Evolutionary conservation across 2,797 vertebrate genomes (phyloP).

Genomic region (Chelidonichthys spinosus): DNA sequence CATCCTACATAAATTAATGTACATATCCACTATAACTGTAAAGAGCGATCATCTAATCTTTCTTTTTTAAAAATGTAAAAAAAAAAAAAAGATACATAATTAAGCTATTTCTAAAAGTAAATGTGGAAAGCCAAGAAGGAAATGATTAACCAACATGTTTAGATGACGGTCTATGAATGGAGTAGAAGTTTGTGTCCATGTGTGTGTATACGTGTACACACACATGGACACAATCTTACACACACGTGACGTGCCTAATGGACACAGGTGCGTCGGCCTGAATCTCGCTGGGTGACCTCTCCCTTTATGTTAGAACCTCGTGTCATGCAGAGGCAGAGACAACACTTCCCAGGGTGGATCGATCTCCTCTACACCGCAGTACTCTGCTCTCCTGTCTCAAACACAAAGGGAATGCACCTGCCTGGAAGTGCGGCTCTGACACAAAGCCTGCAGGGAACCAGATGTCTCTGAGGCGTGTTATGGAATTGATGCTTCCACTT

Average conservation of each 20-base stretch:
- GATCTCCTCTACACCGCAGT: slow-evolving; percentile 62
- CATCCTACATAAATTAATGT: slow-evolving; percentile 28
- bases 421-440: slow-evolving; percentile 69
- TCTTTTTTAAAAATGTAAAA: slow-evolving; percentile 8
- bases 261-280: slow-evolving; percentile 56
- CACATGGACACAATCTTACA: no score
- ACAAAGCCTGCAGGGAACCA: slow-evolving; percentile 75
- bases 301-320: slow-evolving; percentile 61
- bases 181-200: slow-evolving; percentile 10
- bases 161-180: no score
- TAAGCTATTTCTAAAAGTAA: background rate
- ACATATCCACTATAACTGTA: slow-evolving; percentile 5
- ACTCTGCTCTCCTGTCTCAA: slow-evolving; percentile 65
- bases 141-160: no score
- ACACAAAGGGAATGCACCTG: slow-evolving; percentile 76
- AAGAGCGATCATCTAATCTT: background rate
- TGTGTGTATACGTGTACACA: background rate
- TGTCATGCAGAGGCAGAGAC: slow-evolving; percentile 71
- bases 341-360: slow-evolving; percentile 71
- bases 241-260: slow-evolving; percentile 46
- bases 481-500: slow-evolving; percentile 67
- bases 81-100: background rate
- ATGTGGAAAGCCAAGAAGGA: background rate
- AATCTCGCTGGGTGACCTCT: slow-evolving; percentile 63
- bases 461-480: slow-evolving; percentile 67